Conservation (phyloP, 2,113 vertebrate species). For the Sinocyclocheilus anshuiensis region DNA sequence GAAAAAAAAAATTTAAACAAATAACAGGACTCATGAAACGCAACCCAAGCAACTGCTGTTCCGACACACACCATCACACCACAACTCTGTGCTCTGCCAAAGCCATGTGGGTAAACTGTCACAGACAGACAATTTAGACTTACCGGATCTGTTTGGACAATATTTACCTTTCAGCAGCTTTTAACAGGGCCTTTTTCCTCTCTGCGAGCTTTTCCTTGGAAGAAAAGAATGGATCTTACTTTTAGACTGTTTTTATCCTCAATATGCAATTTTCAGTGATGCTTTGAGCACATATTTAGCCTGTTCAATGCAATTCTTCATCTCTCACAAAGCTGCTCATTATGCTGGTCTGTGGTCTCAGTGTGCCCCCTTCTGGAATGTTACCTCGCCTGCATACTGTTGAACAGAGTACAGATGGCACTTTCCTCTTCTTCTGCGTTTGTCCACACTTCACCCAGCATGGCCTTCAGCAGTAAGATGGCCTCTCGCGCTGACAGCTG, state of each 20-base stretch:
- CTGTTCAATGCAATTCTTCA: neutral
- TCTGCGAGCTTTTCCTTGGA: slow-evolving; percentile 86
- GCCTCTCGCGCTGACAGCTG: slow-evolving; percentile 84
- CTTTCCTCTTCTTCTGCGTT: slow-evolving; percentile 85
- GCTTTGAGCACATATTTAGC: neutral
- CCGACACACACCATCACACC: neutral
- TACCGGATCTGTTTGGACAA: neutral
- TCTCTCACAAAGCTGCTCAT: neutral
- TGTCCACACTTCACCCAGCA: slow-evolving; percentile 85
- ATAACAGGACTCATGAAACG: slow-evolving; percentile 66
- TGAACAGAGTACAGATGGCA: slow-evolving; percentile 84
- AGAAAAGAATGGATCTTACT: neutral
- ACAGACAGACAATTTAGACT: neutral
- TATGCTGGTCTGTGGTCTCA: neutral
- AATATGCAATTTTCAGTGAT: neutral
- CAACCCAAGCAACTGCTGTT: slow-evolving; percentile 26
- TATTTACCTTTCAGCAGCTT: slow-evolving; percentile 84
- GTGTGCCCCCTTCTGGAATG: slow-evolving; percentile 40
- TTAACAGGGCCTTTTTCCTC: slow-evolving; percentile 82
- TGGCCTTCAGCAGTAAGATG: slow-evolving; percentile 84
- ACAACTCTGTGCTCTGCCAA: slow-evolving; percentile 17
- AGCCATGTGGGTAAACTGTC: neutral
- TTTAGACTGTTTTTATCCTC: neutral
- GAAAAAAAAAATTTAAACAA: slow-evolving; percentile 58
- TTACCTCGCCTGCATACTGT: slow-evolving; percentile 81